Evolutionary conservation across 2,888 invertebrate species (phyloP).

Genomic region (Sesia apiformis): DNA sequence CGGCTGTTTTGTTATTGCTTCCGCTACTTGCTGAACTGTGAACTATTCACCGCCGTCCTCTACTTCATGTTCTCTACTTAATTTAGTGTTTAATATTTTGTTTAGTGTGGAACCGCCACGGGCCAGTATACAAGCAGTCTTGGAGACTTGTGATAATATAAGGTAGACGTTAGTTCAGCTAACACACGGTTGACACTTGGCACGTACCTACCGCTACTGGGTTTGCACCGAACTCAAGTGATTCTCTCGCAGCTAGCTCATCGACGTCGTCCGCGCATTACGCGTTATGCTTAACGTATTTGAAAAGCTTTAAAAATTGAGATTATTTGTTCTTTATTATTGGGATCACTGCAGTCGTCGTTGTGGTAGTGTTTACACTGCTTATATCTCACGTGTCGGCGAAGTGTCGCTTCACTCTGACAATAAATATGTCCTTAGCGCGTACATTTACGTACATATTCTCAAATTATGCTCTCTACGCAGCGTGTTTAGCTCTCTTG

Average conservation of each 20-base stretch:
- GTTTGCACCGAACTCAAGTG: conserved; percentile 8
- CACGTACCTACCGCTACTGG: too few species aligned
- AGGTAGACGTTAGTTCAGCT: neutral
- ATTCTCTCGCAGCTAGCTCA: conserved; percentile 31
- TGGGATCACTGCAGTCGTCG: conserved; percentile 29
- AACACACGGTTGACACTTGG: neutral
- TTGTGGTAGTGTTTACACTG: too few species aligned
- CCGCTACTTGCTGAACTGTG: conserved; percentile 33
- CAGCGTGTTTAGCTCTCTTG: conserved; percentile 44
- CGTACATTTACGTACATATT: conserved; percentile 21
- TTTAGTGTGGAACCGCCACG: conserved; percentile 55
- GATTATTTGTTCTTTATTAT: conserved; percentile 65
- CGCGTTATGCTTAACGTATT: conserved; percentile 17
- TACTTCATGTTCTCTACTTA: conserved; percentile 61
- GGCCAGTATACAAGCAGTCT: conserved; percentile 69
- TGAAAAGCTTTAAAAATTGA: conserved; percentile 68
- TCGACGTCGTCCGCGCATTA: too few species aligned
- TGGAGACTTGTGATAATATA: conserved; percentile 68
- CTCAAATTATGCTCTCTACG: conserved; percentile 51
- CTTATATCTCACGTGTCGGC: too few species aligned
- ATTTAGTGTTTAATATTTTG: conserved; percentile 59
- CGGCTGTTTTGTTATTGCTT: conserved; percentile 53
- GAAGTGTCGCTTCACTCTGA: conserved; percentile 28
- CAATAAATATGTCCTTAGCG: conserved; percentile 40
- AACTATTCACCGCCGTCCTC: conserved; percentile 52